Evolutionary conservation across 2,797 vertebrate species (phyloP).

Genomic region (Sebastes vulpes): DNA sequence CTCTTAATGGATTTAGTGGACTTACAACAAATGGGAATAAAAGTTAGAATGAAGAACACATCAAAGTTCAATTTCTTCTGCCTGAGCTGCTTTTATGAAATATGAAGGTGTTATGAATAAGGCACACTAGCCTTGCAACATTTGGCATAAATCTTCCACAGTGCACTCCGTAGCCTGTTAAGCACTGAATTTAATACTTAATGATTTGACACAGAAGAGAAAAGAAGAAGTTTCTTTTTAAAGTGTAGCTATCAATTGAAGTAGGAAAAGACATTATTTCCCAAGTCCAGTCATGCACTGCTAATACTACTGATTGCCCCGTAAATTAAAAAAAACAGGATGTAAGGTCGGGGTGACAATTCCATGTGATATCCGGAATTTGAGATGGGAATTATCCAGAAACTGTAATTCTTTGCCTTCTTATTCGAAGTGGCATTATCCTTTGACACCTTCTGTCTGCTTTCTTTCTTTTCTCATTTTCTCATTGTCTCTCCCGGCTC

Average conservation of each 20-base stretch:
- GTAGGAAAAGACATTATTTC: conserved; percentile 17
- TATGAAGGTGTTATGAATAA: conserved; percentile 61
- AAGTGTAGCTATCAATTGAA: conserved; percentile 28
- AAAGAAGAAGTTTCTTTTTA: conserved; percentile 21
- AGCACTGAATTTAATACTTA: conserved; percentile 55
- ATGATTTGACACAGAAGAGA: conserved; percentile 34
- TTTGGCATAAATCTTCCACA: conserved; percentile 54
- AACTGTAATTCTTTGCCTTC: not conserved
- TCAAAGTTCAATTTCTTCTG: conserved; percentile 57
- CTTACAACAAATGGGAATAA: conserved; percentile 43
- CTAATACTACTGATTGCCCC: conserved; percentile 18
- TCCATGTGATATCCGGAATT: not conserved
- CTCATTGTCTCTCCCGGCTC: conserved; percentile 8
- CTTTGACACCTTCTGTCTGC: conserved; percentile 1
- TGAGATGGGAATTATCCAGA: not conserved
- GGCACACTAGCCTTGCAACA: conserved; percentile 43
- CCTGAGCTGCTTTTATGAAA: conserved; percentile 59
- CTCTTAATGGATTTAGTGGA: conserved; percentile 42
- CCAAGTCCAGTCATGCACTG: conserved; percentile 13
- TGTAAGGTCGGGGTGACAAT: not conserved
- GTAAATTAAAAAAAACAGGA: conserved; percentile 1
- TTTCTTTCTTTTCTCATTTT: conserved; percentile 17
- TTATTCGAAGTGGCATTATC: conserved; percentile 4
- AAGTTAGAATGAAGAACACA: conserved; percentile 41
- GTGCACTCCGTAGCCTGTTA: conserved; percentile 37